A percentile compares a stretch with the other conserved stretches of the same genome.
Evolutionary conservation across 2,888 invertebrate genomes (phyloP).

Genomic region (Philereme vetulata): DNA sequence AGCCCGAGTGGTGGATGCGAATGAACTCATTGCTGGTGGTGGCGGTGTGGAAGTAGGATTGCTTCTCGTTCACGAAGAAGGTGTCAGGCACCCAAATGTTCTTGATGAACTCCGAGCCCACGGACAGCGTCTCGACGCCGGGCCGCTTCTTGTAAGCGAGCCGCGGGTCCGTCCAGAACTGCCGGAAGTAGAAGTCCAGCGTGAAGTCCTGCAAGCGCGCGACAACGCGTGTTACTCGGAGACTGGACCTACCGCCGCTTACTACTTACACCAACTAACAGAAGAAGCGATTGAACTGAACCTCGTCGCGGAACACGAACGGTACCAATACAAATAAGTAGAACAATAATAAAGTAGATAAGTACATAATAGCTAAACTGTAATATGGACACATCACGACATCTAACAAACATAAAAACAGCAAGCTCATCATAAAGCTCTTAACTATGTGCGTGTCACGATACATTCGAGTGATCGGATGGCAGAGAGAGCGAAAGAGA

Average conservation of each 20-base stretch:
- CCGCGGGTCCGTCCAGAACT: slow-evolving; percentile 97
- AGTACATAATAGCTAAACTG: slow-evolving; percentile 13
- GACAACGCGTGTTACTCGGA: slow-evolving; percentile 1
- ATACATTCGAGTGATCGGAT: slow-evolving; percentile 32
- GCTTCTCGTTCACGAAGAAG: slow-evolving; percentile 99
- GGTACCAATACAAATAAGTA: slow-evolving; percentile 18
- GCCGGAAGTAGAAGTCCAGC: slow-evolving; percentile 98
- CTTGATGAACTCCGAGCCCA: slow-evolving; percentile 96
- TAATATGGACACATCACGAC: slow-evolving; percentile 36
- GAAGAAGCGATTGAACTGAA: slow-evolving; percentile 16
- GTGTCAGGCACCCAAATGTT: slow-evolving; percentile 99
- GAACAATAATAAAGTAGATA: background rate
- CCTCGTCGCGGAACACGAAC: slow-evolving; percentile 20
- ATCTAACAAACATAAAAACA: slow-evolving; percentile 38
- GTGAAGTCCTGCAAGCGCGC: slow-evolving; percentile 90
- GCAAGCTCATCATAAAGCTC: slow-evolving; percentile 33
- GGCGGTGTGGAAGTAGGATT: slow-evolving; percentile 98
- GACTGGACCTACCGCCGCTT: background rate
- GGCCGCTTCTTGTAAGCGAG: slow-evolving; percentile 93
- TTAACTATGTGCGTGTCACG: slow-evolving; percentile 29
- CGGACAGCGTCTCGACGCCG: slow-evolving; percentile 93
- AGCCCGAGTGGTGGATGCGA: slow-evolving; percentile 95
- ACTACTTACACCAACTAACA: slow-evolving; percentile 1
- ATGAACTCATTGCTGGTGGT: slow-evolving; percentile 99
- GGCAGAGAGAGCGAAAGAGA: slow-evolving; percentile 7